These are phyloP conservation scores for Lepidocyrtinus sp. DNA, from an alignment of 2,888 invertebrate species.

Conservation along the genomic window DNA sequence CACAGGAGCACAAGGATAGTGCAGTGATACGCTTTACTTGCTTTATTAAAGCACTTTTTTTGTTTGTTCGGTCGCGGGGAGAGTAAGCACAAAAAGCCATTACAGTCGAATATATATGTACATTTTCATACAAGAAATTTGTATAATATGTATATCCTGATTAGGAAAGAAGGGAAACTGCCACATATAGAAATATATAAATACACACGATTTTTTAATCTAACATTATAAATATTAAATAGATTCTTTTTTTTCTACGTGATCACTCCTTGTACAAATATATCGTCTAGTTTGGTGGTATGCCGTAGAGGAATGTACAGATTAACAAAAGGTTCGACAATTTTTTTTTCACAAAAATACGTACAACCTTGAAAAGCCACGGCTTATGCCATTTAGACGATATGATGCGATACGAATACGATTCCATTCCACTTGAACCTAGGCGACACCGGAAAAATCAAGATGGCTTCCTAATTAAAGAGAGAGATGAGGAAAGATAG, in stretches of 20 bases:
- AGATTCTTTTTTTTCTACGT: constrained; percentile 6
- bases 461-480: constrained; percentile 62
- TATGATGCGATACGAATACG: no score
- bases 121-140: constrained; percentile 1
- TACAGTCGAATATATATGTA: constrained; percentile 19
- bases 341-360: constrained; percentile 29
- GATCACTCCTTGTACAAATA: not conserved
- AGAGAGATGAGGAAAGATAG: constrained; percentile 53
- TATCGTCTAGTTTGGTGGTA: constrained; percentile 7
- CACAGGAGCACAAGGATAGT: constrained; percentile 27
- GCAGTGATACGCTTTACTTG: constrained; percentile 57
- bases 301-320: not conserved
- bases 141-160: not conserved
- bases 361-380: constrained; percentile 49
- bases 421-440: constrained; percentile 54
- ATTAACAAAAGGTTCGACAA: not conserved
- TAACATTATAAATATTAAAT: constrained; percentile 13
- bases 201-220: no score
- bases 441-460: constrained; percentile 61
- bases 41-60: constrained; percentile 56
- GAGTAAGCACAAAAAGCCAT: constrained; percentile 49
- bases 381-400: constrained; percentile 58
- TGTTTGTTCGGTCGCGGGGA: constrained; percentile 57
- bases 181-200: no score
- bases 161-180: not conserved